Conservation (phyloP, 2,888 invertebrate genomes). For the Heliconius erato region DNA sequence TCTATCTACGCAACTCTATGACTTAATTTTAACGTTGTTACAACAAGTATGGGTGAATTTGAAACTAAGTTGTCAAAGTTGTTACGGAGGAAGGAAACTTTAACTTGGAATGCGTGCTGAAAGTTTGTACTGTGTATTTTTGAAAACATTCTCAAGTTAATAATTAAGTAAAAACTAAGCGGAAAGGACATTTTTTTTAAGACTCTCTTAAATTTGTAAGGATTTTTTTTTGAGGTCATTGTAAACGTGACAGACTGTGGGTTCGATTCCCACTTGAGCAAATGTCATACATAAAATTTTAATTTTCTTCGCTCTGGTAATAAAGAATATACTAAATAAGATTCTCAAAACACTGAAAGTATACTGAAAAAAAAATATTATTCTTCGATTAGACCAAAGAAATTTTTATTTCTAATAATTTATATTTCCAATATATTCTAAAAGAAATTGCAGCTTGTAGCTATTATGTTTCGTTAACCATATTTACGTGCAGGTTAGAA, state of each 20-base stretch:
- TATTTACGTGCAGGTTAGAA: no score
- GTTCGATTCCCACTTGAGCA: no score
- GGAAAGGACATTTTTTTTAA: not conserved
- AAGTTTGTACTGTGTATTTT: slow-evolving; percentile 13
- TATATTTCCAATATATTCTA: no score
- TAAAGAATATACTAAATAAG: no score
- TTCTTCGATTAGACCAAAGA: not conserved
- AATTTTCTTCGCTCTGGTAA: no score
- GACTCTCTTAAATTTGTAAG: not conserved
- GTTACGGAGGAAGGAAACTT: slow-evolving; percentile 21
- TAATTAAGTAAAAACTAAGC: slow-evolving; percentile 1
- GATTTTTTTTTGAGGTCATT: no score
- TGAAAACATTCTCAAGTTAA: slow-evolving; percentile 8
- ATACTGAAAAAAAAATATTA: not conserved
- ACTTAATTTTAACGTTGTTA: slow-evolving; percentile 5
- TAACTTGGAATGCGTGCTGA: slow-evolving; percentile 11
- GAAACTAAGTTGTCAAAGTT: slow-evolving; percentile 26
- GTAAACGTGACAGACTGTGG: no score
- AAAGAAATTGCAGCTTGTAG: not conserved
- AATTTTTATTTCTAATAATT: no score
- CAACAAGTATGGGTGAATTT: slow-evolving; percentile 27
- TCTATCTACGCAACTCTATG: slow-evolving; percentile 15
- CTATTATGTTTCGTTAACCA: no score
- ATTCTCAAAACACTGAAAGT: no score
- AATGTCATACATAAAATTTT: no score